phyloP scores from a whole-genome alignment of 2,888 invertebrate species.

The Drosophila seclusa region DNA sequence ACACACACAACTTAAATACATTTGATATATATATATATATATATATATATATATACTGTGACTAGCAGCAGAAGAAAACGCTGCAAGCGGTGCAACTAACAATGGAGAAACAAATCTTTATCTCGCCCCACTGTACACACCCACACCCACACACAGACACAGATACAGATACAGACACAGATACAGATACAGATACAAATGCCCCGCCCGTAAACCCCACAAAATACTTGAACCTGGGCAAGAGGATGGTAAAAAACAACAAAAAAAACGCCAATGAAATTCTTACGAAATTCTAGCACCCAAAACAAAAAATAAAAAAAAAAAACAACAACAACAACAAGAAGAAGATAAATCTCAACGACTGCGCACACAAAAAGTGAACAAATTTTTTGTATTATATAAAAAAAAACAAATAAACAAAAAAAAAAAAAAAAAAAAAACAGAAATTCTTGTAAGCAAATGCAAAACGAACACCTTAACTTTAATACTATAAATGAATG shows the following conservation, averaged over 20 bases:
- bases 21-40: too few relatives aligned
- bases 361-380: constrained; percentile 76
- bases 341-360: constrained; percentile 68
- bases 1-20: constrained; percentile 2
- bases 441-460: constrained; percentile 30
- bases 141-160: constrained; percentile 34
- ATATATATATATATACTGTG: constrained; percentile 51
- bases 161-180: constrained; percentile 30
- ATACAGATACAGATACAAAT: constrained; percentile 28
- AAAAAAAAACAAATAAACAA: constrained; percentile 42
- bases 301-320: constrained; percentile 31
- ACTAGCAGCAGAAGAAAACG: constrained; percentile 19
- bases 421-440: constrained; percentile 1
- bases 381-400: constrained; percentile 75
- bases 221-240: constrained; percentile 4
- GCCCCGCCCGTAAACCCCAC: constrained; percentile 27
- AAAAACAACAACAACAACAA: constrained; percentile 8
- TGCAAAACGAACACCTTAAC: constrained; percentile 39
- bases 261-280: constrained; percentile 25
- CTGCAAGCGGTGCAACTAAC: constrained; percentile 7
- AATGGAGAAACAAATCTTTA: constrained; percentile 11
- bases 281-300: constrained; percentile 38
- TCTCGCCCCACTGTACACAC: constrained; percentile 48
- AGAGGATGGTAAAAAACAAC: not conserved
- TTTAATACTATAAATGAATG: constrained; percentile 29